Percentiles rank a stretch among this genome's conserved stretches.
Evolutionary conservation across 2,113 vertebrate species (phyloP).

Genomic region (Colinus virginianus): DNA sequence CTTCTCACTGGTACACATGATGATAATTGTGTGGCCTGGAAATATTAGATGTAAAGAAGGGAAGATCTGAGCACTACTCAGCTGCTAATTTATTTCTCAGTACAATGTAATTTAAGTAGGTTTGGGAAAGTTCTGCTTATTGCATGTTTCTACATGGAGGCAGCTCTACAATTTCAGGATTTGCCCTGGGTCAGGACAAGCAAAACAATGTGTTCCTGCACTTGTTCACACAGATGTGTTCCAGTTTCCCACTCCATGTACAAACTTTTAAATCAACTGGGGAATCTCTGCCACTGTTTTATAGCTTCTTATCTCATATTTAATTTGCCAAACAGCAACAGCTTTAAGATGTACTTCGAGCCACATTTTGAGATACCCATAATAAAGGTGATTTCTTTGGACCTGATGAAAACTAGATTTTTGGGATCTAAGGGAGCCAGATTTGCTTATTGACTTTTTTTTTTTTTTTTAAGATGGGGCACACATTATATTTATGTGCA

Average conservation of each 20-base stretch:
- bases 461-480: background rate
- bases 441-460: background rate
- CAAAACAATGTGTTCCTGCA: background rate
- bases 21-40: background rate
- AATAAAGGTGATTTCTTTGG: background rate
- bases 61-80: background rate
- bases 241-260: background rate
- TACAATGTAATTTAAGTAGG: accelerated
- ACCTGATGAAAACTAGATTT: background rate
- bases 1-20: background rate
- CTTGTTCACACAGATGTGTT: background rate
- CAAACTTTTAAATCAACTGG: background rate
- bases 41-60: background rate
- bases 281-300: background rate
- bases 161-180: background rate
- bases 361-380: background rate
- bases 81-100: background rate
- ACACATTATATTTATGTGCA: background rate
- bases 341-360: background rate
- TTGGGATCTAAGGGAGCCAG: background rate
- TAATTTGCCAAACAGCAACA: background rate
- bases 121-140: background rate
- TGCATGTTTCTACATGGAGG: background rate
- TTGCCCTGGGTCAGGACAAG: background rate
- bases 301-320: background rate